Evolutionary conservation across 1,140 invertebrate genomes (phyloP).

Genomic region (Drosophila neocordata): DNA sequence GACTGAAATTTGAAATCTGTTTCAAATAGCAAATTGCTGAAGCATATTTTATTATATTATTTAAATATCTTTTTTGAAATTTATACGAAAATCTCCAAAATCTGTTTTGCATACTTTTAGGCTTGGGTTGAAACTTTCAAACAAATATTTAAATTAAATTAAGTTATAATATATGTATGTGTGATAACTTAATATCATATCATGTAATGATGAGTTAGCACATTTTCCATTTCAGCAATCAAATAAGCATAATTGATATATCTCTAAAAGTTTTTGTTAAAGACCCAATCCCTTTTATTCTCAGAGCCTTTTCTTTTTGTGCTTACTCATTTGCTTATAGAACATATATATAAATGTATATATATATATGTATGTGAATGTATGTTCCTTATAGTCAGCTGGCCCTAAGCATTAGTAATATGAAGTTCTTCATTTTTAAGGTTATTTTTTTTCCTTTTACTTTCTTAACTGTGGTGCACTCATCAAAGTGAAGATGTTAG

Average conservation of each 20-base stretch:
- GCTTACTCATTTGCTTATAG: not conserved
- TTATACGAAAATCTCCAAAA: not conserved
- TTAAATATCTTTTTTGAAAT: not conserved
- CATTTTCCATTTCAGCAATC: not conserved
- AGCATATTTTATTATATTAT: not conserved
- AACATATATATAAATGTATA: no score
- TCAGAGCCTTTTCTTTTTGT: not conserved
- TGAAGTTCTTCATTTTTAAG: not conserved
- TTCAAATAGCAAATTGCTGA: not conserved
- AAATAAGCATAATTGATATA: slow-evolving; percentile 3
- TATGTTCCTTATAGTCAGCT: not conserved
- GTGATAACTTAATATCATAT: not conserved
- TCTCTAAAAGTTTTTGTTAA: not conserved
- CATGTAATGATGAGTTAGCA: not conserved
- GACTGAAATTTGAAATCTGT: not conserved
- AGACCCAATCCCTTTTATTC: not conserved
- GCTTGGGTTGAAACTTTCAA: not conserved
- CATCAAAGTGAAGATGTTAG: slow-evolving; percentile 24
- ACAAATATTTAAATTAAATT: not conserved
- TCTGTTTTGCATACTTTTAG: slow-evolving; percentile 1
- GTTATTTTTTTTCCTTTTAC: not conserved
- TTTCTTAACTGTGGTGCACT: slow-evolving; percentile 15
- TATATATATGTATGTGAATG: no score
- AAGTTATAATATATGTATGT: not conserved
- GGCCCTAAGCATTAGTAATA: not conserved